Evolutionary conservation across 2,888 invertebrate genomes (phyloP).

Genomic region (Suillia variegata): DNA sequence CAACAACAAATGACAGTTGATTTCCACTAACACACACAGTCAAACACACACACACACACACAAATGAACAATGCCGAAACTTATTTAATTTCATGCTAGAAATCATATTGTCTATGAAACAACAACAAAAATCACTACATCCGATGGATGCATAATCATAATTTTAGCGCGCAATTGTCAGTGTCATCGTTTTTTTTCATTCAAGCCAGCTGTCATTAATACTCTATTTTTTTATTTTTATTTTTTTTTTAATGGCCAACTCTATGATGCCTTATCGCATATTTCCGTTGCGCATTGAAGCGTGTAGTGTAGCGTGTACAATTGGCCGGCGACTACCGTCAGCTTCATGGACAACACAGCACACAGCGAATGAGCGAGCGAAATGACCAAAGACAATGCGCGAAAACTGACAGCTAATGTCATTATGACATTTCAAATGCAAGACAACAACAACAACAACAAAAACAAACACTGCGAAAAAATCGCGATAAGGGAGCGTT

Average conservation of each 20-base stretch:
- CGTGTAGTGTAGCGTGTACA: conserved; percentile 7
- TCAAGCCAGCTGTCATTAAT: conserved; percentile 23
- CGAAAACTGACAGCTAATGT: neutral
- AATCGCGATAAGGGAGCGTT: neutral
- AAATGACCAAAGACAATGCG: too few species aligned
- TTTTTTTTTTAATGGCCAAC: neutral
- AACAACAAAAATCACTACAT: too few species aligned
- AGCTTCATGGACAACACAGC: neutral
- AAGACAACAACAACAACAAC: too few species aligned
- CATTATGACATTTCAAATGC: conserved; percentile 2
- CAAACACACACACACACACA: too few species aligned
- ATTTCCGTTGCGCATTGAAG: conserved; percentile 24
- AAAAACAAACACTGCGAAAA: neutral
- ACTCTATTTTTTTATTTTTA: conserved; percentile 3
- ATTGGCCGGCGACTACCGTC: neutral
- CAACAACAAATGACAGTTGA: too few species aligned
- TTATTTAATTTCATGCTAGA: too few species aligned
- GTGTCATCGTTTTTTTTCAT: conserved; percentile 2
- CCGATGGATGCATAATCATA: neutral
- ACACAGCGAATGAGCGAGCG: too few species aligned
- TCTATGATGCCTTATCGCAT: conserved; percentile 6
- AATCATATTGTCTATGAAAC: too few species aligned
- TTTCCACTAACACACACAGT: too few species aligned
- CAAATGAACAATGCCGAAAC: too few species aligned
- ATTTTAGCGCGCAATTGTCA: neutral